Evolutionary conservation across 2,113 vertebrate genomes (phyloP), one percentile per base, ranked within the genome.

Genomic region (Peromyscus leucopus): DNA sequence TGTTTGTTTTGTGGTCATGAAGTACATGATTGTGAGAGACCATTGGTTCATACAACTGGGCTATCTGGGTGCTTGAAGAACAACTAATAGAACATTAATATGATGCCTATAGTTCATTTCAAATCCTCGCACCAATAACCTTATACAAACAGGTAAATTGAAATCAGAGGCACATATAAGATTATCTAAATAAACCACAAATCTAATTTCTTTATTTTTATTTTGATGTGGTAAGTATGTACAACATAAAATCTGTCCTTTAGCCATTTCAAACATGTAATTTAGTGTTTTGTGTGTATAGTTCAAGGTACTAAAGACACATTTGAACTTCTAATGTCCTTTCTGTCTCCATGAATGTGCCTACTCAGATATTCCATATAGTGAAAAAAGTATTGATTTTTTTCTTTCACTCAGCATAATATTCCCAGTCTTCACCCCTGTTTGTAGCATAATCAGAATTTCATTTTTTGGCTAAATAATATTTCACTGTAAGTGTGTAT

Each of bases 101-200:
- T 67, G 42, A 75, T 39, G 89, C 12, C 28, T 75, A 6, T 80
- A 65, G 61, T 82, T 82, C 12, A 51, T 80, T 93, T 82, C 22
- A 91, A 65, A 93, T 36, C 26, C 2, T 55, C 75, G 76, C 55
- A 19, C 74, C 74, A 91, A 71, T 87, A 96, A 48, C 19, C 1
- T 61, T 78, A 79, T 48, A 17, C 51, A 90, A 88, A 48, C 6
- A 82, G 51, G 65, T 61, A 95, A 91, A 69, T 63, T 75, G 21
- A 94, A 88, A 79, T 90, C 55, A 16, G 67, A 61, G 48, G 22
- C 36, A 74, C 2, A 42, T 55, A 36, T 88, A 76, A 69, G 26
- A 19, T 90, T 79, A 74, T 72, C 55, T 89, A 85, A 36, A 71
- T 59, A 86, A 96, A 72, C 21, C n/a, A 48, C n/a, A 96, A 89